A percentile compares a stretch with the other conserved stretches of the same genome.
phyloP scores from a whole-genome alignment of 2,113 vertebrate species.

The Empidonax alnorum region DNA sequence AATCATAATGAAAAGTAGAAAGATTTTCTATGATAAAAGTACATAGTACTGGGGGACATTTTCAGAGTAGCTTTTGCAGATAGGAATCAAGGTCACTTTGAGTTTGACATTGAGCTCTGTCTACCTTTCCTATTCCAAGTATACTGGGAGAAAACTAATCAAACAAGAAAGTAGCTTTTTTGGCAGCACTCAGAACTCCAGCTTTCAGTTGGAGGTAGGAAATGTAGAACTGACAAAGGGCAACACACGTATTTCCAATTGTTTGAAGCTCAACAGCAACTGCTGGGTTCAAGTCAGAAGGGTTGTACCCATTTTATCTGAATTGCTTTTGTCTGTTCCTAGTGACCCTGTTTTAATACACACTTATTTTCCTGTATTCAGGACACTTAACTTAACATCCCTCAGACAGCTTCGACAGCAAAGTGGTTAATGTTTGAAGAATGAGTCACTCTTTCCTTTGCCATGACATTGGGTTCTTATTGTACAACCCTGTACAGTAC shows the following conservation, averaged over 20 bases:
- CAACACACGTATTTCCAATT: background rate
- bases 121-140: background rate
- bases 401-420: slow-evolving; percentile 72
- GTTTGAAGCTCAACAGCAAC: slow-evolving; percentile 17
- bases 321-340: background rate
- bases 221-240: slow-evolving; percentile 23
- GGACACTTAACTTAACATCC: slow-evolving; percentile 50
- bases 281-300: background rate
- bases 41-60: background rate
- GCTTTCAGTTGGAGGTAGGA: slow-evolving; percentile 29
- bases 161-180: background rate
- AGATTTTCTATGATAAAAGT: background rate
- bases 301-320: background rate
- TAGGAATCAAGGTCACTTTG: slow-evolving; percentile 14
- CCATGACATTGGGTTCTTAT: slow-evolving; percentile 84
- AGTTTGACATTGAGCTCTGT: background rate
- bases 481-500: slow-evolving; percentile 94
- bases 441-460: slow-evolving; percentile 75
- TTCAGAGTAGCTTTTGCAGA: background rate
- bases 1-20: background rate
- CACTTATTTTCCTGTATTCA: slow-evolving; percentile 54
- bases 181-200: background rate
- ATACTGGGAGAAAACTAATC: background rate
- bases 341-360: slow-evolving; percentile 53
- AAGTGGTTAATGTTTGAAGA: slow-evolving; percentile 77